phyloP scores from a whole-genome alignment of 1,140 invertebrate species.

The Pogonomyrmex barbatus region DNA sequence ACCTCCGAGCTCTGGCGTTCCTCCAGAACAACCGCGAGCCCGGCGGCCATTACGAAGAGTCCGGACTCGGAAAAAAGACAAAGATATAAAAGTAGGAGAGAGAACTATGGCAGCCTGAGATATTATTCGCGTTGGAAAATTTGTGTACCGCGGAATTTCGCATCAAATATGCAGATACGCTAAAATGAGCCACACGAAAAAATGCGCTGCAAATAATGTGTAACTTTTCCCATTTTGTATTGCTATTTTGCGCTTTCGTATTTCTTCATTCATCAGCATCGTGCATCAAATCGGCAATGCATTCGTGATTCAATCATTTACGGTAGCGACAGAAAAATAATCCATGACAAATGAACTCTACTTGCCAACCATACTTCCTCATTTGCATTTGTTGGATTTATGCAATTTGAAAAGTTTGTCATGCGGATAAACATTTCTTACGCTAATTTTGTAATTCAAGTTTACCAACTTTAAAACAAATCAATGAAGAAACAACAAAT shows the following conservation, averaged over 20 bases:
- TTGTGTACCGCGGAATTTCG: conserved; percentile 41
- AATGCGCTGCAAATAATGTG: conserved; percentile 25
- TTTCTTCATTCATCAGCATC: conserved; percentile 23
- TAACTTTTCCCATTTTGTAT: conserved; percentile 56
- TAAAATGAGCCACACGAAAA: conserved; percentile 12
- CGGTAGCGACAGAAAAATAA: neutral
- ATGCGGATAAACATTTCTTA: conserved; percentile 8
- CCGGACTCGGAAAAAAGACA: conserved; percentile 1
- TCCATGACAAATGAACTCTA: conserved; percentile 31
- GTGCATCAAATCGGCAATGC: conserved; percentile 31
- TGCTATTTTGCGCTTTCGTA: conserved; percentile 22
- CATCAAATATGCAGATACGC: conserved; percentile 47
- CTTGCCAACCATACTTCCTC: conserved; percentile 40
- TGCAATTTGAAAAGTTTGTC: conserved; percentile 39
- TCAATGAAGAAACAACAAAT: neutral
- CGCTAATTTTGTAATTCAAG: neutral
- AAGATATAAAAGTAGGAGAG: conserved; percentile 19
- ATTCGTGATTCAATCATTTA: conserved; percentile 28
- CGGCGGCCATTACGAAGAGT: conserved; percentile 46
- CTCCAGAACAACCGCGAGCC: conserved; percentile 50
- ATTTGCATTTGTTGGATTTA: conserved; percentile 43
- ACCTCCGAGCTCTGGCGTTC: conserved; percentile 41
- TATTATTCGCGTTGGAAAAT: conserved; percentile 42
- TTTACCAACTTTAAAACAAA: neutral
- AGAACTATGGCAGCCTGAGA: conserved; percentile 21